A percentile compares a stretch with the other conserved stretches of the same genome.
phyloP scores from a whole-genome alignment of 1,140 invertebrate species.

The Drosophila kepulauana region DNA sequence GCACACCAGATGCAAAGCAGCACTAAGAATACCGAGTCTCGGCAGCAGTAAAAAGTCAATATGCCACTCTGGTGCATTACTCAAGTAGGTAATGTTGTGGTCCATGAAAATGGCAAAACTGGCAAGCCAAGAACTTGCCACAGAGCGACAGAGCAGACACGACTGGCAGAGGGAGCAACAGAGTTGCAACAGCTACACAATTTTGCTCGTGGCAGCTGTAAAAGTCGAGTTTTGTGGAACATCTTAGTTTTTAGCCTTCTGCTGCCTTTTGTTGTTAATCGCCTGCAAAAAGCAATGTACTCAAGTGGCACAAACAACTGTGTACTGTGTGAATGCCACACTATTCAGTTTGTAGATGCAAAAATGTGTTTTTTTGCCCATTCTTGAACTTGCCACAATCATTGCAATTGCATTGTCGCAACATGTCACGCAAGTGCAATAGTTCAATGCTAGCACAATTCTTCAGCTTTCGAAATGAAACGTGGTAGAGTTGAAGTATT shows the following conservation, averaged over 20 bases:
- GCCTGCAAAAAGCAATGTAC: constrained; percentile 76
- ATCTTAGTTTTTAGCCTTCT: constrained; percentile 56
- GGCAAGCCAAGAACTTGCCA: constrained; percentile 32
- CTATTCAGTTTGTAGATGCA: constrained; percentile 40
- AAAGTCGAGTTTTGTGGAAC: constrained; percentile 21
- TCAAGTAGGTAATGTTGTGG: constrained; percentile 55
- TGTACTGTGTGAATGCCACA: constrained; percentile 58
- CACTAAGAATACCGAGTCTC: constrained; percentile 1
- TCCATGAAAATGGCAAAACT: constrained; percentile 42
- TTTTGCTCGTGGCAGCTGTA: constrained; percentile 10
- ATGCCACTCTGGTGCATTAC: constrained; percentile 49
- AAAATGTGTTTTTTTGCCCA: constrained; percentile 30
- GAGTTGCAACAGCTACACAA: neutral
- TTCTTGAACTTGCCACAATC: neutral
- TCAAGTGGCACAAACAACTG: constrained; percentile 71
- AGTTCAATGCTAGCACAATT: constrained; percentile 4
- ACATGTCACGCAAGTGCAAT: constrained; percentile 21
- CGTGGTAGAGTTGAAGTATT: neutral
- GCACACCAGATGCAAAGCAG: constrained; percentile 29
- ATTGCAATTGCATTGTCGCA: neutral
- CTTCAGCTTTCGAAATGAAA: neutral
- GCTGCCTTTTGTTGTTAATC: constrained; percentile 64
- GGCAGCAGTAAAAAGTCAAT: constrained; percentile 44
- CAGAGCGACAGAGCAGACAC: constrained; percentile 1
- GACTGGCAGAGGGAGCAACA: neutral